Evolutionary conservation across 1,140 invertebrate genomes (phyloP), one percentile per base, ranked within the genome.

Genomic region (Bombyx mori): DNA sequence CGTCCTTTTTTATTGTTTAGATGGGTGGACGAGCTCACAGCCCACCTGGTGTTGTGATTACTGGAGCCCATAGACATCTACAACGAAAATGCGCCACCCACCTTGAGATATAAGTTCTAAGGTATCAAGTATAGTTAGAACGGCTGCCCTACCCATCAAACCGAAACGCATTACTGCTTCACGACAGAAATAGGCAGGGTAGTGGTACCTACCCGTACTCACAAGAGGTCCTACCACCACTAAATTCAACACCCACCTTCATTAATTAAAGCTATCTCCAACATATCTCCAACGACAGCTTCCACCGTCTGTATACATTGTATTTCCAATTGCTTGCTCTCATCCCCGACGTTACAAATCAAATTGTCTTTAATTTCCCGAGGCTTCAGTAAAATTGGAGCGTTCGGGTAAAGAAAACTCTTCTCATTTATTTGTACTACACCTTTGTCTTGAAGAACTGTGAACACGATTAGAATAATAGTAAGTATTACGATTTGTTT

Each of bases 381-480:
- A 4, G 75, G 75, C 42, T 78, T 79, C 35, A 79, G 55, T 0
- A 89, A 57, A 7, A 82, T 63, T 2, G 82, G 80, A 3, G 69
- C 69, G 59, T 82, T 86, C 0, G 88, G 88, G 51, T 84, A 89
- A 1, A 88, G 63, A 55, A 88, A 88, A 46, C 72, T 89, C 63
- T 88, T 89, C 1, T 68, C 63, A 60, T 89, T 89, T 57, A 89
- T 87, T 66, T 89, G 88, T 5, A 87, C 67, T 0, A 86, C 73
- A 8, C 75, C 72, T 5, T 60, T 65, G 12, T 78, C 66, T 12
- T 69, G 64, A 12, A 76, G 57, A 18, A 68, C 80, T 85, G 68
- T 49, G 78, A 81, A 7, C 48, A 48, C 45, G 45, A 45, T 46
- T 26, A 9, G 8, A 53, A 10, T n/a, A 42, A 45, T 45, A 74